Evolutionary conservation across 2,888 invertebrate species (phyloP).

Genomic region (Andrena bucephala): DNA sequence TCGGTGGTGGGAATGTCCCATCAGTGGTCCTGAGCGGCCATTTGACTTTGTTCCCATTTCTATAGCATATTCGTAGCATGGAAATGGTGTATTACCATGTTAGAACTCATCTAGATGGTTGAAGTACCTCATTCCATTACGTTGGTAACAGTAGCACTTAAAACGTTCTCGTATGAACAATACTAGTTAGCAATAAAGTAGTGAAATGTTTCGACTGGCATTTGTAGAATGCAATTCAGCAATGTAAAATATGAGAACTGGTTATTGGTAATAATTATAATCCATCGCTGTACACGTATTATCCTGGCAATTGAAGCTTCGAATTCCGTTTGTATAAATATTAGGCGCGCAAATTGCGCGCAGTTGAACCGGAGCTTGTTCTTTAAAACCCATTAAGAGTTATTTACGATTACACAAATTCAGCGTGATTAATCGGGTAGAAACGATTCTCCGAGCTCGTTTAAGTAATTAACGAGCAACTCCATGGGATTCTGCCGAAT

Average conservation of each 20-base stretch:
- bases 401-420: slow-evolving; percentile 45
- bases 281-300: neutral
- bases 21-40: neutral
- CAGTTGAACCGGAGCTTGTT: slow-evolving; percentile 8
- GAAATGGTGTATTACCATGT: slow-evolving; percentile 10
- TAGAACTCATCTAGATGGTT: slow-evolving; percentile 18
- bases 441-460: slow-evolving; percentile 14
- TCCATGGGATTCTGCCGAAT: slow-evolving; percentile 5
- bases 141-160: slow-evolving; percentile 2
- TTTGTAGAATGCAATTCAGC: neutral
- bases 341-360: slow-evolving; percentile 1
- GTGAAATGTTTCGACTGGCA: neutral
- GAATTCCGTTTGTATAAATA: neutral
- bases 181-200: no score
- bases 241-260: neutral
- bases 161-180: neutral
- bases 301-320: neutral
- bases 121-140: slow-evolving; percentile 25
- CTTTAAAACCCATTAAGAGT: slow-evolving; percentile 42
- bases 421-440: slow-evolving; percentile 34
- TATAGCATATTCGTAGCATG: slow-evolving; percentile 1
- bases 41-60: neutral
- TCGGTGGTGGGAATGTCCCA: neutral
- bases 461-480: slow-evolving; percentile 16
- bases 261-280: neutral